Base-by-base conservation (phyloP, 2,888 invertebrate genomes). In the Noctua janthe region DNA sequence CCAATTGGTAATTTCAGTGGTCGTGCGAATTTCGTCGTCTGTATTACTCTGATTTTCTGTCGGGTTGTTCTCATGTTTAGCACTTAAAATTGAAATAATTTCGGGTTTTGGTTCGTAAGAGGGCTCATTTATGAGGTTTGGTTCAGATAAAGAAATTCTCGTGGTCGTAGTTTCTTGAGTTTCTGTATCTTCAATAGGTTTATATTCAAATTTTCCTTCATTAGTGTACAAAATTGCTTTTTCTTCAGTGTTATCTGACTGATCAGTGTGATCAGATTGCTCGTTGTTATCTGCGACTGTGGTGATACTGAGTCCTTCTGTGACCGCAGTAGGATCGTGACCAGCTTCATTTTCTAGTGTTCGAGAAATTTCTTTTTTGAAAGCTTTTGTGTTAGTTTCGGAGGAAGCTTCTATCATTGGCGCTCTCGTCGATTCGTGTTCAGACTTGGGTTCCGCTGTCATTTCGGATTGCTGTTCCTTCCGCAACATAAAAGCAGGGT, bases 341-440 rank as follows among this genome's bases (percentile, higher is more conserved):
- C 59, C 95, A 0, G 97, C 93, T 86, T 94, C 94, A 74, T 94
- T 91, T 88, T 94, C 94, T 29, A 95, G 90, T 86, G 92, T 93
- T 56, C 80, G 74, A 29, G 72, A 73, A 35, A 70, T 73, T n/a
- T 83, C 75, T 29, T 72, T 62, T 71, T 74, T 78, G 39, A 71
- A 74, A 62, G 15, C 0, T 51, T 62, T 66, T 39, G 29, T 49
- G 39, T 77, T 77, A 74, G 67, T 29, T 72, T 85, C 86, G 20
- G 74, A 13, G 7, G 75, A 35, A 23, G 76, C 71, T 78, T 80
- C 74, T 39, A 73, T 8, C 49, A 62, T 49, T 13, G 66, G 69
- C 6, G 75, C 64, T 23, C 62, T 71, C 17, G 76, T 49, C 13
- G 82, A 51, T 70, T 88, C 84, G 0, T 84, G 71, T 81, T 84